Evolutionary conservation across 2,797 vertebrate species (phyloP).

Genomic region (Ataeniobius toweri): DNA sequence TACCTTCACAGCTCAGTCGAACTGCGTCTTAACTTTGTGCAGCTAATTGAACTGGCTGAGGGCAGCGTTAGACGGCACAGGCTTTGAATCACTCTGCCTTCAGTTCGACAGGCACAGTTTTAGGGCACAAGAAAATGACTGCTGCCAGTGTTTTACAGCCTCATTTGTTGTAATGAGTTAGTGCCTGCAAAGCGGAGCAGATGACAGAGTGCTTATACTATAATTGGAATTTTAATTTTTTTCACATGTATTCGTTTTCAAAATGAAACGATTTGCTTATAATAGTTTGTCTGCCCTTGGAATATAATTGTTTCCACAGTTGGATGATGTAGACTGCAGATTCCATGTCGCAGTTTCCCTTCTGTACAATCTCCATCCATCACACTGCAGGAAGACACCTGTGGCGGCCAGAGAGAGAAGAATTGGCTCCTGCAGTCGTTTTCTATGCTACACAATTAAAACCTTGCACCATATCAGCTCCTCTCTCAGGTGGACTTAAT

Average conservation of each 20-base stretch:
- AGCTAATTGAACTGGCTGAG: conserved; percentile 54
- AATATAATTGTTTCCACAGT: neutral
- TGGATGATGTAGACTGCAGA: neutral
- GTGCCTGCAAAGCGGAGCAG: conserved; percentile 38
- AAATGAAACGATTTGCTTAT: conserved; percentile 21
- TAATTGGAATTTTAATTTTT: conserved; percentile 29
- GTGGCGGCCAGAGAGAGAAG: conserved; percentile 31
- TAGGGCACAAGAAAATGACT: conserved; percentile 45
- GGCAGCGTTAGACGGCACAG: conserved; percentile 33
- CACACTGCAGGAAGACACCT: conserved; percentile 41
- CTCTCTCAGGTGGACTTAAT: conserved; percentile 35
- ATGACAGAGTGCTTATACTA: conserved; percentile 12
- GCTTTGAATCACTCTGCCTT: conserved; percentile 42
- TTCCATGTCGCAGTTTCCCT: conserved; percentile 20
- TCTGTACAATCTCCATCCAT: conserved; percentile 27
- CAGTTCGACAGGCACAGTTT: conserved; percentile 35
- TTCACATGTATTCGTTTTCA: conserved; percentile 17
- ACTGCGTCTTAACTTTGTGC: conserved; percentile 24
- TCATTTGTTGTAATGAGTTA: conserved; percentile 57
- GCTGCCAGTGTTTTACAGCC: conserved; percentile 40
- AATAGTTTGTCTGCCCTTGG: conserved; percentile 19
- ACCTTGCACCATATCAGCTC: conserved; percentile 19
- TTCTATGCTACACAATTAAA: conserved; percentile 34
- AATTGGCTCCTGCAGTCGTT: conserved; percentile 33
- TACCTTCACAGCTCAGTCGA: conserved; percentile 1